Evolutionary conservation across 2,888 invertebrate genomes (phyloP), one percentile per base, ranked within the genome.

Genomic region (Venusia cambrica): DNA sequence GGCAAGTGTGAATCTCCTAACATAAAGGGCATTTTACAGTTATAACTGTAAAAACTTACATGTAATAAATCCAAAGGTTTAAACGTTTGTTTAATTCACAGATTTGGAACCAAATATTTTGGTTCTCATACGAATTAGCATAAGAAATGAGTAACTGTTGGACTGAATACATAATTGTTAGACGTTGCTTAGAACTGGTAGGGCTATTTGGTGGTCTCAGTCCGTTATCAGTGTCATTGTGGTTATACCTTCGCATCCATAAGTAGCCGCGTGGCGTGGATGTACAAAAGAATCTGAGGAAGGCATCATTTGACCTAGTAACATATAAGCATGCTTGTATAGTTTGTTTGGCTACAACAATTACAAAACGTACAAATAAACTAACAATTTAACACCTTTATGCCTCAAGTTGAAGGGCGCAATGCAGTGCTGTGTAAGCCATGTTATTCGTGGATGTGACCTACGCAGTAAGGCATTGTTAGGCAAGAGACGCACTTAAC

Each of bases 111-210:
- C 38, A 51, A 38, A 45, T 52, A 59, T 62, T 50, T 56, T 38
- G 45, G 47, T 56, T 56, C 41, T 42, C 30, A 46, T 40, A 52
- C 45, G 32, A 25, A 70, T 75, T 70, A 70, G 54, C 74, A 74
- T 74, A 55, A 62, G 57, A 68, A 59, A 54, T 57, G 56, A 62
- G 53, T 69, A 72, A 66, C 69, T 66, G 73, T 69, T 57, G 65
- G 42, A 52, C 69, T 49, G 40, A 61, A 73, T 76, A 66, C 74
- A 75, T 73, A 58, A 73, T 69, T 35, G 19, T 5, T 4, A 22
- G 10, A 20, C 5, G 15, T 27, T 25, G 27, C 31, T 24, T 32
- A 15, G 32, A 32, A 32, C 22, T 22, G 18, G 32, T 32, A 28
- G 27, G 32, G 8, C 31, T 27, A 22, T 31, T 21, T 30, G 17